These are phyloP conservation scores for Xiphophorus maculatus DNA, from an alignment of 2,113 vertebrate genomes.

Conservation along the genomic window DNA sequence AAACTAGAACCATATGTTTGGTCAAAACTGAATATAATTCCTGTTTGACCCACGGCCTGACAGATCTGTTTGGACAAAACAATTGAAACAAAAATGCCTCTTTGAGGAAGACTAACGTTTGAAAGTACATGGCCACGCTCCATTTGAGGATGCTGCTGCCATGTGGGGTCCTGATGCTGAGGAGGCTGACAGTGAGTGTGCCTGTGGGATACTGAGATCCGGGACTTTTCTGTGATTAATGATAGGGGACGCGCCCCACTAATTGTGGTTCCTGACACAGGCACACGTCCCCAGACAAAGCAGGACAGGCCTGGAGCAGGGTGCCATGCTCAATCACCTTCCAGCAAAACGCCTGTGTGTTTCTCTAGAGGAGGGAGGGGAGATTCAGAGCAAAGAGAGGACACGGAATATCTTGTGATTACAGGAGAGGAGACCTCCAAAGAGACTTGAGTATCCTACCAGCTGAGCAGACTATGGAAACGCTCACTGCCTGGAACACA, in stretches of 20 bases:
- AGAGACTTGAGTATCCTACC: slow-evolving; percentile 24
- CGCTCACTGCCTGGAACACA: slow-evolving; percentile 6
- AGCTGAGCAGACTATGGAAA: slow-evolving; percentile 16
- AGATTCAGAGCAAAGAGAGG: slow-evolving; percentile 49
- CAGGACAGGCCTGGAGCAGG: slow-evolving; percentile 71
- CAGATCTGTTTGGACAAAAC: background rate
- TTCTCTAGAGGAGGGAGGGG: slow-evolving; percentile 13
- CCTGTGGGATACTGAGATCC: slow-evolving; percentile 49
- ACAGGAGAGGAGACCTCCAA: slow-evolving; percentile 58
- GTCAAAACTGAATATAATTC: background rate
- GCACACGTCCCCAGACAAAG: slow-evolving; percentile 79
- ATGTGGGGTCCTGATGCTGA: slow-evolving; percentile 44
- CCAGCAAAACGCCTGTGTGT: slow-evolving; percentile 56
- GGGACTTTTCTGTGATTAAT: slow-evolving; percentile 77
- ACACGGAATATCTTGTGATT: slow-evolving; percentile 62
- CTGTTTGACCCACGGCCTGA: background rate
- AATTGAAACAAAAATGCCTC: background rate
- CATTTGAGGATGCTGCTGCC: background rate
- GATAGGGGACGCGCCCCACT: slow-evolving; percentile 77
- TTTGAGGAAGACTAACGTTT: background rate
- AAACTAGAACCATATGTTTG: background rate
- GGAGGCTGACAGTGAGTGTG: slow-evolving; percentile 46
- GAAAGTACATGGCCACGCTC: background rate
- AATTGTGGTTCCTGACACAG: slow-evolving; percentile 78
- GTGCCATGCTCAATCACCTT: slow-evolving; percentile 77